A percentile compares a stretch with the other conserved stretches of the same genome.
phyloP scores from a whole-genome alignment of 2,888 invertebrate genomes.

The Malacosoma neustria region DNA sequence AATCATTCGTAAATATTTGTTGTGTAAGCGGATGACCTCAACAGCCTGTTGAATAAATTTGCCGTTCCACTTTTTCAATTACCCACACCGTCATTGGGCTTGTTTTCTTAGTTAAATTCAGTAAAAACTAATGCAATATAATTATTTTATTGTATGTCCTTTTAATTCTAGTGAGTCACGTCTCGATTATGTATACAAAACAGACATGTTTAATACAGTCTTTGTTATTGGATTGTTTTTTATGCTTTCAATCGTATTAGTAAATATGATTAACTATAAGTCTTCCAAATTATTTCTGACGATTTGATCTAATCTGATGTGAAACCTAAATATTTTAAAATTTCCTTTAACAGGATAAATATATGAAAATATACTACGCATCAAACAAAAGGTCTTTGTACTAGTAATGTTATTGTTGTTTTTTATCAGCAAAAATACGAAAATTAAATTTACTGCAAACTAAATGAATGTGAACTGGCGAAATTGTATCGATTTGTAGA shows the following conservation, averaged over 20 bases:
- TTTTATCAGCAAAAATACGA: too few species aligned
- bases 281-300: not conserved
- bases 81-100: not conserved
- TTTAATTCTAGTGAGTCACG: not conserved
- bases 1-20: conserved; percentile 18
- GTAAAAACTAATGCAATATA: not conserved
- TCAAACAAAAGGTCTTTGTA: not conserved
- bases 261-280: not conserved
- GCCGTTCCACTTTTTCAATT: conserved; percentile 13
- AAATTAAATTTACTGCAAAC: too few species aligned
- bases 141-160: not conserved
- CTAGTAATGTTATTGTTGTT: not conserved
- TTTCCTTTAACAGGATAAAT: too few species aligned
- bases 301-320: not conserved
- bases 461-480: not conserved
- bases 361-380: not conserved
- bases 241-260: not conserved
- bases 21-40: conserved; percentile 24
- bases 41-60: conserved; percentile 19
- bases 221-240: conserved; percentile 1
- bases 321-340: not conserved
- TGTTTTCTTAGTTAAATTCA: not conserved
- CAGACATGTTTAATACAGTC: not conserved
- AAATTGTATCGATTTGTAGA: conserved; percentile 39
- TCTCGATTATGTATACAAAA: not conserved